phyloP scores from a whole-genome alignment of 2,888 invertebrate genomes.

The Andrena fulva region DNA sequence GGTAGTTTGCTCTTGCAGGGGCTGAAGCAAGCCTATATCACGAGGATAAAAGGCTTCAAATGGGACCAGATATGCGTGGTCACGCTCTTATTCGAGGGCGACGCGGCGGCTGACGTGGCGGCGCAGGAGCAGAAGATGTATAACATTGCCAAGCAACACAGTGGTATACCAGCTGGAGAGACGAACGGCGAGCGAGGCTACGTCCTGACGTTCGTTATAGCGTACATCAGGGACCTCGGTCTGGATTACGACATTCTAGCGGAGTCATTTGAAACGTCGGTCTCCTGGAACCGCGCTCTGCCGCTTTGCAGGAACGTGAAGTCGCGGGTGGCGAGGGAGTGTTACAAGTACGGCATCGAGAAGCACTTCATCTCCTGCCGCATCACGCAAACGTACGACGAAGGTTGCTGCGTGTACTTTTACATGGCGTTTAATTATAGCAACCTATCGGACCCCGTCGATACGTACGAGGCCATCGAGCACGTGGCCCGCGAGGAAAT shows the following conservation, averaged over 20 bases:
- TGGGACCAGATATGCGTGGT: conserved; percentile 93
- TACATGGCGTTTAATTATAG: conserved; percentile 94
- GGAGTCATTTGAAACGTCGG: conserved; percentile 99
- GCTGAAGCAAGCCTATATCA: conserved; percentile 94
- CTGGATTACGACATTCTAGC: conserved; percentile 95
- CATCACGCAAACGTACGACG: conserved; percentile 98
- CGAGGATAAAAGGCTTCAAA: conserved; percentile 94
- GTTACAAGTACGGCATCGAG: conserved; percentile 86
- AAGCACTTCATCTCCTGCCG: conserved; percentile 91
- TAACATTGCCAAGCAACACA: conserved; percentile 90
- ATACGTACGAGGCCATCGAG: conserved; percentile 94
- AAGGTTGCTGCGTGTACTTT: conserved; percentile 98
- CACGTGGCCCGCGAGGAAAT: conserved; percentile 96
- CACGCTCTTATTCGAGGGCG: conserved; percentile 97
- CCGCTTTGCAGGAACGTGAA: conserved; percentile 96
- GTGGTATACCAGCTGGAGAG: conserved; percentile 96
- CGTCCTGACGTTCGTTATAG: conserved; percentile 98
- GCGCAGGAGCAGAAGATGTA: conserved; percentile 92
- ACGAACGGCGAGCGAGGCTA: conserved; percentile 98
- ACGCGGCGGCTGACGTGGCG: conserved; percentile 89
- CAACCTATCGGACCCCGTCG: conserved; percentile 89
- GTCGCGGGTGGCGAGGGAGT: conserved; percentile 89
- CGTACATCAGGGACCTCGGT: conserved; percentile 97
- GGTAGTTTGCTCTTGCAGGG: conserved; percentile 90
- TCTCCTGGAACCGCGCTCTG: conserved; percentile 96